Evolutionary conservation across 1,140 invertebrate genomes (phyloP).

Genomic region (Eurytemora carolleeae): DNA sequence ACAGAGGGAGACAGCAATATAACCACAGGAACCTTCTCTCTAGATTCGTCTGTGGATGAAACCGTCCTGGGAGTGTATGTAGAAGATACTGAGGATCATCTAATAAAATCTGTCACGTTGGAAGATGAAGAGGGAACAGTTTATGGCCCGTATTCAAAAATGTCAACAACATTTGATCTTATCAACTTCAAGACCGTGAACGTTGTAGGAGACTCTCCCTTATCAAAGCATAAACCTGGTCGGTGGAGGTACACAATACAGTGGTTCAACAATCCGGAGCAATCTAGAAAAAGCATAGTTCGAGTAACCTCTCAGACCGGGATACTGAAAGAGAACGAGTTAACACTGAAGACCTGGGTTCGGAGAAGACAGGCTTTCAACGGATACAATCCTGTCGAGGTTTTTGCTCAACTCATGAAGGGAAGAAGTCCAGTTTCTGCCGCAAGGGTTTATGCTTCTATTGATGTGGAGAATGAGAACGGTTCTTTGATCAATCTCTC

Average conservation of each 20-base stretch:
- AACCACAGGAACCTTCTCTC: not conserved
- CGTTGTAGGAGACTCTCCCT: not conserved
- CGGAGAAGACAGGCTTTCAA: not conserved
- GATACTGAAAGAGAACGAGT: not conserved
- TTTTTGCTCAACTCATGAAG: not conserved
- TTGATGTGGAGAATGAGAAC: not conserved
- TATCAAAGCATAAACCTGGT: not conserved
- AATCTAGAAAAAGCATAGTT: not conserved
- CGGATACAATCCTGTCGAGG: not conserved
- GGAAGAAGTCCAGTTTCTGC: not conserved
- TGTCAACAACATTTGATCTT: slow-evolving; percentile 7
- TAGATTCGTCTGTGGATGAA: slow-evolving; percentile 5
- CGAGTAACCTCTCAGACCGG: not conserved
- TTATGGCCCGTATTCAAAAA: slow-evolving; percentile 11
- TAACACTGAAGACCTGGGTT: not conserved
- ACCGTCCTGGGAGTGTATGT: slow-evolving; percentile 9
- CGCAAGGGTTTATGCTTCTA: not conserved
- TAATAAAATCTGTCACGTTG: slow-evolving; percentile 13
- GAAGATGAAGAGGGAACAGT: slow-evolving; percentile 6
- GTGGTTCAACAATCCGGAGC: not conserved
- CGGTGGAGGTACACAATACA: not conserved
- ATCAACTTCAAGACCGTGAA: slow-evolving; percentile 15
- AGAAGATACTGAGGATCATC: slow-evolving; percentile 9
- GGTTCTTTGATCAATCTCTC: not conserved
- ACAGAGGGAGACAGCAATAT: not conserved